Base-by-base conservation (phyloP, 2,113 vertebrate genomes). In the Eubucco bourcierii region DNA sequence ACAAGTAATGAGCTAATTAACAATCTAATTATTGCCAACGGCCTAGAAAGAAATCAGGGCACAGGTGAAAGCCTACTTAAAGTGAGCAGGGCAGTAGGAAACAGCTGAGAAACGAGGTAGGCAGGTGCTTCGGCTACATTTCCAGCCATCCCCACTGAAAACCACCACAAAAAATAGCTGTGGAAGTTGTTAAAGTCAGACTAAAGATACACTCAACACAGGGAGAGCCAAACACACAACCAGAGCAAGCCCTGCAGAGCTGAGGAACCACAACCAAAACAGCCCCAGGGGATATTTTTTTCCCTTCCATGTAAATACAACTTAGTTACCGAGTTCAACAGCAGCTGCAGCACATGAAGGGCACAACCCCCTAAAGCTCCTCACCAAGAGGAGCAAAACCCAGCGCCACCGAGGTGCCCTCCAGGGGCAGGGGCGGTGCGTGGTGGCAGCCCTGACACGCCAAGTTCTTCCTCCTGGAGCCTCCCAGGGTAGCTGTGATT, bases 1-100 rank as follows among this genome's bases (percentile, higher is more conserved):
- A 86, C 76, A 90, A 94, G 85, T 94, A 95, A 91, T 79, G 92
- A 95, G 92, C 91, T 96, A 96, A 96, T 97, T 96, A 96, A 91
- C 76, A 80, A 84, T 24, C 93, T 90, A 94, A 94, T 95, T 89
- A 94, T 90, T 93, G 79, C 76, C 74, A 93, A 88, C 72, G 92
- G 47, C 94, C 94, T 71, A 95, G 89, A 95, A 96, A 96, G 88
- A 92, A 95, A 95, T 55, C 91, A 91, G 95, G 90, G 76, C 95
- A 37, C 85, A 93, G 90, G 92, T 94, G 93, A 96, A 91, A 94
- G 65, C 95, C 95, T 92, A 95, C 93, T 95, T 96, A 72, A 55
- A 91, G 87, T 20, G 15, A 72, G 59, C 80, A 44, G 1, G 3
- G 92, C 66, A 65, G 56, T 4, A 33, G 82, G 34, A 61, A 50